Evolutionary conservation across 2,797 vertebrate genomes (phyloP), one percentile per base, ranked within the genome.

Genomic region (Tachyglossus aculeatus): DNA sequence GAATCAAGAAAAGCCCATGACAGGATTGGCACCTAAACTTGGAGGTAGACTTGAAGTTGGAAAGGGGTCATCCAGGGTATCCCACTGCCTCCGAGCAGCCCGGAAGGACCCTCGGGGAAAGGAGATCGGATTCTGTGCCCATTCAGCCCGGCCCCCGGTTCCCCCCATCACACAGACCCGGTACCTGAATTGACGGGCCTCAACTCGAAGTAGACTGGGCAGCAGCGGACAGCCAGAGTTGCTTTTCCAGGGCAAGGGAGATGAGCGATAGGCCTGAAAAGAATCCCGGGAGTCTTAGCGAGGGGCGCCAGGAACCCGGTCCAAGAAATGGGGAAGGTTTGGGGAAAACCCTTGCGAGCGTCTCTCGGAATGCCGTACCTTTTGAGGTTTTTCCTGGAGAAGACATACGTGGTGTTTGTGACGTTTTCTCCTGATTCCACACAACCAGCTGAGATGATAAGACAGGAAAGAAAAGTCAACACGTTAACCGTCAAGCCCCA

Each of bases 141-240:
- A n/a, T n/a, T n/a, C n/a, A n/a, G n/a, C n/a, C n/a, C n/a, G n/a
- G n/a, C n/a, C n/a, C n/a, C n/a, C n/a, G n/a, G n/a, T n/a, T n/a
- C n/a, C n/a, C n/a, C n/a, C n/a, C n/a, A n/a, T n/a, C n/a, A n/a
- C n/a, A n/a, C n/a, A 24, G 27, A 57, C 54, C 54, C 7, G 37
- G 29, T 88, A 88, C 85, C 92, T 93, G 82, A 51, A 22, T 82
- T 77, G 19, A 45, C 84, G 12, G 84, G 92, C 82, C 94, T 95
- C 78, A 98, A 78, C 58, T 98, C 96, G 75, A 95, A 99, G 92
- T 95, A 98, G 62, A 97, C 89, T 0, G 97, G 96, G 44, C 97
- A 98, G 90, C 98, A 98, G 67, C 97, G 96, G 65, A 99, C 96
- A 27, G 98, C 98, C 15, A 99, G 91, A 0, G 97, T 98, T 2